Base-by-base conservation (phyloP, 2,797 vertebrate genomes). In the Sternotherus odoratus region DNA sequence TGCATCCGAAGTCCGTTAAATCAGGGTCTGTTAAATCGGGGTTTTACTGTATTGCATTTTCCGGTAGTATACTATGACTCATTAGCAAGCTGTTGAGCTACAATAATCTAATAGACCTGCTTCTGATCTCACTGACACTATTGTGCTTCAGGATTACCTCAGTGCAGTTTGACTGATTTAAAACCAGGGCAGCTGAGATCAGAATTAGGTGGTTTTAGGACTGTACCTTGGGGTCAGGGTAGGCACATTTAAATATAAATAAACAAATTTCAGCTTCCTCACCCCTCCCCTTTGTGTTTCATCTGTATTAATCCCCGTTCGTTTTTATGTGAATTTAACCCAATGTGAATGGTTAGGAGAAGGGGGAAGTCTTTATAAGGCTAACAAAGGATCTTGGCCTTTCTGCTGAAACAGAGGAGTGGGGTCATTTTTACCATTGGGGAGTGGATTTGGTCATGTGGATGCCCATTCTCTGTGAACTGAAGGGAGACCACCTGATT, bases 41-140 rank as follows among this genome's bases (percentile, higher is more conserved):
- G n/a, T n/a, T n/a, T n/a, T n/a, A n/a, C n/a, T n/a, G n/a, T n/a
- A 33, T 4, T 83, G 7, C 49, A 66, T 49, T 46, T 93, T 56
- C 13, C 43, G 28, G 66, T 30, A 84, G 49, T 48, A 72, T 43
- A 54, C 89, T 15, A 33, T 77, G 72, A 90, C 50, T 79, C 82
- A 84, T 49, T 79, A 50, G 54, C 13, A 92, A 91, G n/a, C 11
- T 88, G 16, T 86, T 94, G 46, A 90, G 85, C 60, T 4, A 89
- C 50, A 92, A 43, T 51, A 21, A 88, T 87, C 57, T 13, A 72
- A 79, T 43, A 82, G 39, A 82, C 4, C 28, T 90, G 30, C 50
- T 94, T 94, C 81, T 86, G 85, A 80, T 90, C 23, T 94, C 1
- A 56, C 1, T 86, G 10, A 0, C 69, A 23, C 10, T 53, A 0